A percentile compares a stretch with the other conserved stretches of the same genome.
phyloP scores from a whole-genome alignment of 1,140 invertebrate species.

The Anagrus nilaparvatae region DNA sequence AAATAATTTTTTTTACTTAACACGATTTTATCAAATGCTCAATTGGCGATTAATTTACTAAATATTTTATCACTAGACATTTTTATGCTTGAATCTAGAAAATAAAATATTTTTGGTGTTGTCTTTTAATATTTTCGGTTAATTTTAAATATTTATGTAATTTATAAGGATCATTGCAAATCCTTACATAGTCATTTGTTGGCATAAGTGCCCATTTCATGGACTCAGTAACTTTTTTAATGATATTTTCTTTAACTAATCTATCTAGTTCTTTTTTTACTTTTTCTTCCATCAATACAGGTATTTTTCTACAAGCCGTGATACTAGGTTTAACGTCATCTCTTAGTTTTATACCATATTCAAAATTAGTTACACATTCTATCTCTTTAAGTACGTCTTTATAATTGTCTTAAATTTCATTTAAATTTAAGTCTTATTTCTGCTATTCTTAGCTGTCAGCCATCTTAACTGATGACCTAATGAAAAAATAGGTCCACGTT shows the following conservation, averaged over 20 bases:
- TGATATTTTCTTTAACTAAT: conserved; percentile 22
- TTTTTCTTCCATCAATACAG: conserved; percentile 25
- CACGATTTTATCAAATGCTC: conserved; percentile 37
- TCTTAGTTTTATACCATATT: conserved; percentile 13
- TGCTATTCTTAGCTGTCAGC: too few relatives aligned
- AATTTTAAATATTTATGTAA: conserved; percentile 41
- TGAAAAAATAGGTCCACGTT: too few relatives aligned
- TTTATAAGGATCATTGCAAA: conserved; percentile 44
- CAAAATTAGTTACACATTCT: conserved; percentile 8
- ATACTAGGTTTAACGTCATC: conserved; percentile 19
- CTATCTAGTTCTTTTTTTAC: conserved; percentile 26
- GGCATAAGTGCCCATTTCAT: conserved; percentile 41
- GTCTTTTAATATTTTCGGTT: conserved; percentile 34
- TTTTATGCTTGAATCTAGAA: conserved; percentile 35
- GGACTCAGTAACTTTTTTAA: conserved; percentile 24
- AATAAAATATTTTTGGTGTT: conserved; percentile 33
- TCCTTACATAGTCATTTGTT: conserved; percentile 32
- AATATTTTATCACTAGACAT: conserved; percentile 34
- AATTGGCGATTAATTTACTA: conserved; percentile 36
- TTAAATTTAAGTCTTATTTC: background rate
- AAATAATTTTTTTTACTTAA: conserved; percentile 29
- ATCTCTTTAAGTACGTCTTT: conserved; percentile 12
- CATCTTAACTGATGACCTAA: too few relatives aligned
- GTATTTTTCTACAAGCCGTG: conserved; percentile 27
- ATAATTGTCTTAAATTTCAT: conserved; percentile 12